Base-by-base conservation (phyloP, 2,888 invertebrate species). In the Oscheius sp. region DNA sequence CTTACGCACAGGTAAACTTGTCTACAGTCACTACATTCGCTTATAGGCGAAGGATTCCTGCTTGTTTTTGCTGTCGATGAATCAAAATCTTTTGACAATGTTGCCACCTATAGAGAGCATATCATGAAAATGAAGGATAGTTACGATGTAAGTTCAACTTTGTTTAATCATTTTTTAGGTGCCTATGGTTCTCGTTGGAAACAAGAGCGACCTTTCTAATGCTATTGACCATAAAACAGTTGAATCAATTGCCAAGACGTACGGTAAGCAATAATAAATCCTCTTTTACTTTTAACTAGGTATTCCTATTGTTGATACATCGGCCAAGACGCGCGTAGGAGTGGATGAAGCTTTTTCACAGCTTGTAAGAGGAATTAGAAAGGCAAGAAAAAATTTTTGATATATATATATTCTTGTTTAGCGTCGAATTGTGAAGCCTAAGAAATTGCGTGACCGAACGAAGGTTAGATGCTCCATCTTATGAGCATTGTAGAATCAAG, bases 291-390 rank as follows among this genome's bases (percentile, higher is more conserved):
- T n/a, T n/a, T n/a, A n/a, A n/a, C n/a, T 23, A 67, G 71, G 82
- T 67, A 83, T 86, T 87, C 89, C 83, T 85, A 88, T 96, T 88
- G 94, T 97, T 78, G 97, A 97, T 89, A 97, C 97, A 72, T 97
- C 97, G 73, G 98, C 98, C 69, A 98, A 98, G 89, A 98, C 98
- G 70, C 91, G 97, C 84, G 95, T 96, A 93, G 97, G 97, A 31
- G 98, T 98, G n/a, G 97, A 98, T 88, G 97, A 98, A 88, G 98
- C 97, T 65, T 98, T 98, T 90, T 98, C 97, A 90, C 97, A 97
- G 71, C 91, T 98, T 88, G 98, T 98, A 78, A 91, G 96, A 86
- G 97, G 98, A 90, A 98, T 98, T 86, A 92, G 96, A 87, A 78
- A 78, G 69, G 77, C 74, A 23, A 29, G 42, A 3, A 3, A 29